Base-by-base conservation (phyloP, 2,113 vertebrate species). In the Limnothrissa miodon region DNA sequence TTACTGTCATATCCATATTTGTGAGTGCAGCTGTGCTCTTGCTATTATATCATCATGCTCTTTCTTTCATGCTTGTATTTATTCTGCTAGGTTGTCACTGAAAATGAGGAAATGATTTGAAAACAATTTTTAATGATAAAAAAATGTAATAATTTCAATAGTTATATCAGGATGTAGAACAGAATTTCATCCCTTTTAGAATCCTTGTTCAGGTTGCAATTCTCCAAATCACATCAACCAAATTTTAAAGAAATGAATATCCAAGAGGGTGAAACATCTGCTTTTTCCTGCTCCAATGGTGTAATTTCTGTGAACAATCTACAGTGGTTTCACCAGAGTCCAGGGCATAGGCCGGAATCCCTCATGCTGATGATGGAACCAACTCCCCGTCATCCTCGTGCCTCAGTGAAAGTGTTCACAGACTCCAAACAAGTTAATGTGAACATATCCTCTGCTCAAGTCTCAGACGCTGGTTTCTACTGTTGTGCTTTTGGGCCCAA, bases 241-340 rank as follows among this genome's bases (percentile, higher is more conserved):
- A 11, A 15, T 36, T 42, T 33, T 39, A 42, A 25, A 78, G 42
- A 45, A 21, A 21, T 78, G 45, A 9, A 23, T 78, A 21, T 11
- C 46, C 48, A 78, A 83, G 82, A 78, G 21, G 45, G 45, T 0
- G 42, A 83, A 78, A 46, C 82, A 78, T 83, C 44, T 5, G 56
- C 8, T 56, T 56, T 85, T 13, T 82, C 80, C 70, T 87, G 86
- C 81, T 82, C 70, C 3, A 83, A 79, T n/a, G 17, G 2, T 21
- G 25, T 42, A 2, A 42, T 5, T n/a, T 36, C 80, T 21, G 81
- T 84, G 36, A 80, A 84, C 1, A 82, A 82, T 78, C 78, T 87
- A 1, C 83, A 87, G 78, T 87, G 86, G 86, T 87, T 84, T 83
- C 86, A 78, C 0, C 86, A 87, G 53, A 39, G 82, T 46, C 42